phyloP scores from a whole-genome alignment of 2,888 invertebrate species.

The Catocala nupta region DNA sequence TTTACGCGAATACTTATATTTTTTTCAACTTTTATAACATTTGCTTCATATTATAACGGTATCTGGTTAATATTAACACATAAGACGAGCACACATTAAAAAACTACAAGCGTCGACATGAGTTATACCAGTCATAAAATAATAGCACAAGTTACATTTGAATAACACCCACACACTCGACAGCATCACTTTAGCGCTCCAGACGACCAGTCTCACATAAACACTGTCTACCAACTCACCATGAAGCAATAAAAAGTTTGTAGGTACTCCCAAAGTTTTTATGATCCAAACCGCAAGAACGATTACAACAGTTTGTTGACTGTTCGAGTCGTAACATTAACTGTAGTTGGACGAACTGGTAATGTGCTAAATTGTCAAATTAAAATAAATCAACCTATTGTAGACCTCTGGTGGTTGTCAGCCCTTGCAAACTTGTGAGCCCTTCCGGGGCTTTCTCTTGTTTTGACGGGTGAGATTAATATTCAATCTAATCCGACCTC shows the following conservation, averaged over 20 bases:
- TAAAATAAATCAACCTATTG: conserved; percentile 1
- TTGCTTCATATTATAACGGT: no score
- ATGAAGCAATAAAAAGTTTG: not conserved
- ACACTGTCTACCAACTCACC: not conserved
- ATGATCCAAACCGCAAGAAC: not conserved
- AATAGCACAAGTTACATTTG: no score
- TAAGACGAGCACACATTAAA: no score
- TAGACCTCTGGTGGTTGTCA: not conserved
- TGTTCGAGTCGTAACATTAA: conserved; percentile 1
- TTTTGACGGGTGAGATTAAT: no score
- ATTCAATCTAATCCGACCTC: no score
- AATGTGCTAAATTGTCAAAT: conserved; percentile 2
- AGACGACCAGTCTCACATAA: not conserved
- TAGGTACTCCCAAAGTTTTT: not conserved
- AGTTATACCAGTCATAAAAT: no score
- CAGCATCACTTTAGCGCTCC: no score
- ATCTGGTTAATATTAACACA: no score
- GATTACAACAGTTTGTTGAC: conserved; percentile 2
- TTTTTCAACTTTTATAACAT: no score
- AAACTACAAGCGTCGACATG: no score
- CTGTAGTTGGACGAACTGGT: not conserved
- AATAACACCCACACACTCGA: no score
- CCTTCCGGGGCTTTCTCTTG: not conserved
- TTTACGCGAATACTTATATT: no score
- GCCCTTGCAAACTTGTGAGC: not conserved